Percentiles rank a stretch among this genome's conserved stretches.
Conservation (phyloP, 2,797 vertebrate genomes). For the Pitangus sulphuratus region DNA sequence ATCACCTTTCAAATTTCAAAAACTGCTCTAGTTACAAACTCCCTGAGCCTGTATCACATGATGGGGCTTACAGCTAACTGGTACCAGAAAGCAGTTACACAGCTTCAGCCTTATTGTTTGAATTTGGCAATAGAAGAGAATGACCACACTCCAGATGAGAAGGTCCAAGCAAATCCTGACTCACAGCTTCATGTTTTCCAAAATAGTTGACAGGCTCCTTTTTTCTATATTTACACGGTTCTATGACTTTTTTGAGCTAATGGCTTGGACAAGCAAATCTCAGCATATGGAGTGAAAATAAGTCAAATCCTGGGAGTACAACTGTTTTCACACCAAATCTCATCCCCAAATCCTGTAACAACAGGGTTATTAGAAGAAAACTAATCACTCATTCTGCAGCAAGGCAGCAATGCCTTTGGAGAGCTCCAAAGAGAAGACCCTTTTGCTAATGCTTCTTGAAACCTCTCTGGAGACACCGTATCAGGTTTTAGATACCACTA, state of each 20-base stretch:
- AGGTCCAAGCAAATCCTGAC: background rate
- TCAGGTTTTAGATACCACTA: background rate
- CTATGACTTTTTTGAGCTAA: background rate
- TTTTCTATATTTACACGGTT: rapidly evolving
- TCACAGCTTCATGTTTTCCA: background rate
- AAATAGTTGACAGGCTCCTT: background rate
- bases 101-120: background rate
- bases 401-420: background rate
- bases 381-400: background rate
- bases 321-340: background rate
- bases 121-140: background rate
- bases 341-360: background rate
- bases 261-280: background rate
- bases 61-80: background rate
- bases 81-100: background rate
- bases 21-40: rapidly evolving
- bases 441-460: background rate
- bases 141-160: background rate
- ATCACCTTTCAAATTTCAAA: background rate
- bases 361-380: background rate
- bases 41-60: background rate
- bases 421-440: background rate
- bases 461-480: background rate
- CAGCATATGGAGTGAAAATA: background rate
- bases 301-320: background rate